phyloP scores from a whole-genome alignment of 1,140 invertebrate species.

The Drosophila kanapiae region DNA sequence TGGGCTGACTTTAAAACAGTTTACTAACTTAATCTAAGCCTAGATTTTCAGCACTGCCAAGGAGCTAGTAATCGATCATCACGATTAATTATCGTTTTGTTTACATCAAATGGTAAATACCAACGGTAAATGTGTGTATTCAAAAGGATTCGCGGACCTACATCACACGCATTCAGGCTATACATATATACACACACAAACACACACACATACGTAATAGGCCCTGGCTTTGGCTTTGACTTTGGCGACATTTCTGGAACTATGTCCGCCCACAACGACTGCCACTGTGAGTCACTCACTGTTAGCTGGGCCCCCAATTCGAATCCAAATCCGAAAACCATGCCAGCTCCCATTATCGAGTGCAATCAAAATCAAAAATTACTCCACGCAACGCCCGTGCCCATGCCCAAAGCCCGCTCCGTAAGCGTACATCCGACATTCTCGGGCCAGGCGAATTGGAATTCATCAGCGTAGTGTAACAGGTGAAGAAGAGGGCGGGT shows the following conservation, averaged over 20 bases:
- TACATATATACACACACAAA: neutral
- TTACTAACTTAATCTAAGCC: neutral
- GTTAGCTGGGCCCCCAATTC: conserved; percentile 14
- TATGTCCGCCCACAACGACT: conserved; percentile 40
- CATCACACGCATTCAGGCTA: conserved; percentile 11
- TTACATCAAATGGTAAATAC: conserved; percentile 22
- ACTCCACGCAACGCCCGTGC: conserved; percentile 40
- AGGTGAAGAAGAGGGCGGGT: conserved; percentile 74
- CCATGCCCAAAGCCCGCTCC: conserved; percentile 15
- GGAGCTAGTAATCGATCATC: no score
- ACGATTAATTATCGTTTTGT: conserved; percentile 7
- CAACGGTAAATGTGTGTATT: conserved; percentile 18
- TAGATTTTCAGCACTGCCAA: neutral
- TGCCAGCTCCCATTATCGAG: conserved; percentile 27
- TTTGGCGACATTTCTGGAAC: conserved; percentile 37
- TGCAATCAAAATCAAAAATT: conserved; percentile 46
- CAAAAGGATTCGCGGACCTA: conserved; percentile 18
- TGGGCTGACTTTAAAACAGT: neutral
- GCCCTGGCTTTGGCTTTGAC: conserved; percentile 13
- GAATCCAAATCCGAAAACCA: conserved; percentile 31
- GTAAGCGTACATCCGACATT: conserved; percentile 29
- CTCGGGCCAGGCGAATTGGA: conserved; percentile 23
- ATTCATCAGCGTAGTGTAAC: conserved; percentile 63
- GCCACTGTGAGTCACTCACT: conserved; percentile 33
- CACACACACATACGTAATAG: conserved; percentile 8